phyloP scores from a whole-genome alignment of 2,113 vertebrate genomes.

The Mola mola region DNA sequence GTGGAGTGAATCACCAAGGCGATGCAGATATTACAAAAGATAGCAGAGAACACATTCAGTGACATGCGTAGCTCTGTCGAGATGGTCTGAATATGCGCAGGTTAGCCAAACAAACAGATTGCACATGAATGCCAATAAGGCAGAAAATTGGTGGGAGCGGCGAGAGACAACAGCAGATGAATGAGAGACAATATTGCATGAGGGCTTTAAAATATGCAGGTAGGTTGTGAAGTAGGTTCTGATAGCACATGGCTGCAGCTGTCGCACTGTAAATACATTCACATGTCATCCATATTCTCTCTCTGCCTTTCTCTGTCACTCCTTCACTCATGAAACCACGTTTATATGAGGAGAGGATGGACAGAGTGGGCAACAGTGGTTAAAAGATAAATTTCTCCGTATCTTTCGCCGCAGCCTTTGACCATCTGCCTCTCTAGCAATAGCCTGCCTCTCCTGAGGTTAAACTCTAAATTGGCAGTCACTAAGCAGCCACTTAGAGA shows the following conservation, averaged over 20 bases:
- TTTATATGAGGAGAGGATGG: conserved; percentile 1
- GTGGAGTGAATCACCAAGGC: conserved; percentile 53
- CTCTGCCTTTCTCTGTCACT: conserved; percentile 20
- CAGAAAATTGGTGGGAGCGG: conserved; percentile 72
- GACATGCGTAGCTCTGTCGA: conserved; percentile 57
- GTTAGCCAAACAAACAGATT: conserved; percentile 77
- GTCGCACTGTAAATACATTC: conserved; percentile 45
- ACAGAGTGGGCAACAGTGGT: conserved; percentile 60
- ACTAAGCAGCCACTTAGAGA: conserved; percentile 70
- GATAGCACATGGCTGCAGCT: conserved; percentile 35
- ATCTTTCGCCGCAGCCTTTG: conserved; percentile 68
- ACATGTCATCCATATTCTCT: conserved; percentile 32
- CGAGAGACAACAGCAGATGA: conserved; percentile 56
- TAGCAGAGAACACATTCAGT: conserved; percentile 46
- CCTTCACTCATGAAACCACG: conserved; percentile 40
- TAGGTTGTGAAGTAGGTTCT: conserved; percentile 60
- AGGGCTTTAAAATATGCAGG: conserved; percentile 77
- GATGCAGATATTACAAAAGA: conserved; percentile 57
- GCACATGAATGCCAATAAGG: conserved; percentile 77
- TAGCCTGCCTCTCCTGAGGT: conserved; percentile 70
- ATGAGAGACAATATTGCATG: conserved; percentile 67
- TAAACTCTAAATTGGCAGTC: conserved; percentile 73
- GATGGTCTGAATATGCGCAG: conserved; percentile 54
- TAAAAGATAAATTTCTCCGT: conserved; percentile 70
- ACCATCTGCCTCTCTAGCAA: conserved; percentile 78